These are phyloP conservation scores for Dasyurus viverrinus DNA, from an alignment of 2,113 vertebrate genomes.

Conservation along the genomic window DNA sequence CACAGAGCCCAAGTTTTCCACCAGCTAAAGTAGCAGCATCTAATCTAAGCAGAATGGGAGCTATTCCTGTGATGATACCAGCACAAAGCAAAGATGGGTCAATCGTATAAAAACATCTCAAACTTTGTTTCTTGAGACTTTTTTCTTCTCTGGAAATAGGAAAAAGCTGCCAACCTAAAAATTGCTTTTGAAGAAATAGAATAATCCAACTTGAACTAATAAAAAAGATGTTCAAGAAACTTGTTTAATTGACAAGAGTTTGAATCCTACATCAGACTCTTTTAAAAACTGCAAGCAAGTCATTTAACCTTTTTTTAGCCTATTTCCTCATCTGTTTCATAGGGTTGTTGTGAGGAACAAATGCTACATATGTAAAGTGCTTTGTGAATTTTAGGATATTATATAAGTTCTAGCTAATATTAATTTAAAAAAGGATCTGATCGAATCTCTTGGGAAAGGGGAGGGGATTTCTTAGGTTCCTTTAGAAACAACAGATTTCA, in stretches of 20 bases:
- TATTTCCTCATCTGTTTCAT: slow-evolving; percentile 63
- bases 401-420: neutral
- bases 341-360: slow-evolving; percentile 75
- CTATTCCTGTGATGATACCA: slow-evolving; percentile 96
- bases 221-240: slow-evolving; percentile 55
- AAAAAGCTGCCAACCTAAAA: slow-evolving; percentile 71
- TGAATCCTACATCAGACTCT: neutral
- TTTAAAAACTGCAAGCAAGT: slow-evolving; percentile 28
- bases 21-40: slow-evolving; percentile 91
- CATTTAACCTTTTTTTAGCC: slow-evolving; percentile 63
- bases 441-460: neutral
- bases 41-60: slow-evolving; percentile 99
- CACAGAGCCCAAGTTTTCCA: slow-evolving; percentile 86
- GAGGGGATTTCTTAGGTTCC: neutral
- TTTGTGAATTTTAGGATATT: slow-evolving; percentile 49
- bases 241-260: slow-evolving; percentile 50
- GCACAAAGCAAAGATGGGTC: slow-evolving; percentile 98
- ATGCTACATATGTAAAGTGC: slow-evolving; percentile 59
- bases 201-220: slow-evolving; percentile 66
- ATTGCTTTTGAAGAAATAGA: slow-evolving; percentile 61
- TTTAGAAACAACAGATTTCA: neutral
- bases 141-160: slow-evolving; percentile 34
- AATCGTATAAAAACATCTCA: slow-evolving; percentile 88
- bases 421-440: neutral
- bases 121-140: neutral